Evolutionary conservation across 2,888 invertebrate genomes (phyloP).

Genomic region (Hecatera dysodea): DNA sequence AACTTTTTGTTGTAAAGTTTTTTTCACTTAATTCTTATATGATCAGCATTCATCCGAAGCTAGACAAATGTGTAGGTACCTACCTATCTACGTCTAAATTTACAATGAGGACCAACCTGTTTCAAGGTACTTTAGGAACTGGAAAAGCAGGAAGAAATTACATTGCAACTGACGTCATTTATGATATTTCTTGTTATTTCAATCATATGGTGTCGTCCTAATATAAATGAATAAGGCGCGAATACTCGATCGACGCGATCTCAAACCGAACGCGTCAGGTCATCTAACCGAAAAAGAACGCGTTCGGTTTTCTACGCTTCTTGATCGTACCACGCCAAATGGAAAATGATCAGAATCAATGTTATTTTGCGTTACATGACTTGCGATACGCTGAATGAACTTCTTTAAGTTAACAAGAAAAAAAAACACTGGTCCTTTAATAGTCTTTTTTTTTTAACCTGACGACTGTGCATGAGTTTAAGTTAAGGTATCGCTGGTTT

Average conservation of each 20-base stretch:
- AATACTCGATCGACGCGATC: too few relatives aligned
- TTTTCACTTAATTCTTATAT: neutral
- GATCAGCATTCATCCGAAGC: neutral
- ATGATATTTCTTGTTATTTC: neutral
- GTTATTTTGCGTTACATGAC: neutral
- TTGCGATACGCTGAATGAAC: neutral
- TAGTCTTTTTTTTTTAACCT: neutral
- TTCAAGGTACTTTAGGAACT: neutral
- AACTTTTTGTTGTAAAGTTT: too few relatives aligned
- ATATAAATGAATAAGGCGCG: too few relatives aligned
- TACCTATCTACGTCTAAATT: neutral
- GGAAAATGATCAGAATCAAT: neutral
- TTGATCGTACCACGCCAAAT: too few relatives aligned
- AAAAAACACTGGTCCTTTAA: too few relatives aligned
- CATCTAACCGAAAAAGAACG: neutral
- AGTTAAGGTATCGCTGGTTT: neutral
- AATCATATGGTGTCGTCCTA: neutral
- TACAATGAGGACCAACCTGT: conserved; percentile 5
- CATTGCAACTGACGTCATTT: too few relatives aligned
- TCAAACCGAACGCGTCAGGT: too few relatives aligned
- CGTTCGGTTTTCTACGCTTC: too few relatives aligned
- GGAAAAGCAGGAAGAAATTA: conserved; percentile 26
- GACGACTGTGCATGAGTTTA: neutral
- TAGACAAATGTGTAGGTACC: neutral
- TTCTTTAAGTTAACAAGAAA: conserved; percentile 3